phyloP scores from a whole-genome alignment of 1,140 invertebrate genomes.

The Drosophila equinoxialis region DNA sequence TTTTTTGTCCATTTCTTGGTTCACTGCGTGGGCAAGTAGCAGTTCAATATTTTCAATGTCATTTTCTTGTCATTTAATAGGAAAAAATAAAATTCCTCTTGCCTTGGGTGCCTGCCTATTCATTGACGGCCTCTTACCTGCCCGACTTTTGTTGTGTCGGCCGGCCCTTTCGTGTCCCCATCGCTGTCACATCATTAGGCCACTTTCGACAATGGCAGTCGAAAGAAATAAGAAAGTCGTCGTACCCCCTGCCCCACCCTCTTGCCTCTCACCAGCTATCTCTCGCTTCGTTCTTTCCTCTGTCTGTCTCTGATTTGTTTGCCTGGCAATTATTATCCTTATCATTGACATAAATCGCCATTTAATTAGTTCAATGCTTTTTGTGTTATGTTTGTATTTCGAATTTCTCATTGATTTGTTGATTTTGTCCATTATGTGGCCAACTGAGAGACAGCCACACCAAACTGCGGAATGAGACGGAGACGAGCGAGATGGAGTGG shows the following conservation, averaged over 20 bases:
- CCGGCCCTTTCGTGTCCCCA: slow-evolving; percentile 54
- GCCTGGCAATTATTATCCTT: slow-evolving; percentile 75
- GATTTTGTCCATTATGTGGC: slow-evolving; percentile 46
- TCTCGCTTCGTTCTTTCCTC: background rate
- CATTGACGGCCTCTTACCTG: slow-evolving; percentile 17
- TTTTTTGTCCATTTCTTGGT: slow-evolving; percentile 63
- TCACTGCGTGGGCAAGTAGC: slow-evolving; percentile 62
- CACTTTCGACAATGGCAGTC: slow-evolving; percentile 24
- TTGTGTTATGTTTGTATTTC: slow-evolving; percentile 62
- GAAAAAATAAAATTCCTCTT: background rate
- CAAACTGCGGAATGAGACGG: background rate
- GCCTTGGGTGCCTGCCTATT: background rate
- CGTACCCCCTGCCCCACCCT: background rate
- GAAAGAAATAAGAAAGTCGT: slow-evolving; percentile 46
- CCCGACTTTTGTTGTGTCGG: background rate
- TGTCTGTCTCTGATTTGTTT: slow-evolving; percentile 63
- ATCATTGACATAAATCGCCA: slow-evolving; percentile 78
- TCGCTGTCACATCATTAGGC: slow-evolving; percentile 68
- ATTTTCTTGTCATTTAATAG: slow-evolving; percentile 66
- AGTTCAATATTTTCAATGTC: slow-evolving; percentile 66
- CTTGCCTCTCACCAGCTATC: background rate
- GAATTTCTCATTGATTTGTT: slow-evolving; percentile 73
- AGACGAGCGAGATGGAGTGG: no score
- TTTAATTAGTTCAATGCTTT: slow-evolving; percentile 74
- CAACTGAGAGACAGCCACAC: background rate